Conservation (phyloP, 2,797 vertebrate species). For the Streptopelia turtur region DNA sequence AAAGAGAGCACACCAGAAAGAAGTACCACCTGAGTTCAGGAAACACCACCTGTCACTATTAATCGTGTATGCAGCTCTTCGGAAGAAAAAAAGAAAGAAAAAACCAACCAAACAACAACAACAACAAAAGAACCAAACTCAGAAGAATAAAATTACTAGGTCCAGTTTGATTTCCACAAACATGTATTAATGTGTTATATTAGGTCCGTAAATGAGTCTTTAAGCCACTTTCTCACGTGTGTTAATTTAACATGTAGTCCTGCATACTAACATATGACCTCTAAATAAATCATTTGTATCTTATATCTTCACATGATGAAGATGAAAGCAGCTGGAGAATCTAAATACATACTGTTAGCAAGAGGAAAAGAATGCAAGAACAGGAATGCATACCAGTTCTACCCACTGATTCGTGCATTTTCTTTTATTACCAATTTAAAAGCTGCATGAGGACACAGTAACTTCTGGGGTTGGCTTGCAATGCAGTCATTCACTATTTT, state of each 20-base stretch:
- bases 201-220: background rate
- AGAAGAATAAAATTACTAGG: background rate
- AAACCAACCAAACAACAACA: no score
- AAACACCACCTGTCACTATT: background rate
- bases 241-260: background rate
- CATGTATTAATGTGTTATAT: background rate
- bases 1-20: background rate
- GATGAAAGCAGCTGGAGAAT: background rate
- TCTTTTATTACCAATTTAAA: background rate
- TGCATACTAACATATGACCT: background rate
- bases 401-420: background rate
- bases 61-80: background rate
- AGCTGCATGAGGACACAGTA: background rate
- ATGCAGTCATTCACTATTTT: background rate
- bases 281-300: background rate
- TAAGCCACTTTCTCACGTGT: background rate
- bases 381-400: accelerated
- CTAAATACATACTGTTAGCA: background rate
- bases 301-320: background rate
- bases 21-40: background rate
- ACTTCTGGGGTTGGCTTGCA: background rate
- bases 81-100: accelerated
- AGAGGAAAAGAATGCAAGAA: background rate
- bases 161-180: background rate
- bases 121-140: no score